A percentile compares a stretch with the other conserved stretches of the same genome.
Evolutionary conservation across 2,797 vertebrate genomes (phyloP).

Genomic region (Aeoliscus strigatus): DNA sequence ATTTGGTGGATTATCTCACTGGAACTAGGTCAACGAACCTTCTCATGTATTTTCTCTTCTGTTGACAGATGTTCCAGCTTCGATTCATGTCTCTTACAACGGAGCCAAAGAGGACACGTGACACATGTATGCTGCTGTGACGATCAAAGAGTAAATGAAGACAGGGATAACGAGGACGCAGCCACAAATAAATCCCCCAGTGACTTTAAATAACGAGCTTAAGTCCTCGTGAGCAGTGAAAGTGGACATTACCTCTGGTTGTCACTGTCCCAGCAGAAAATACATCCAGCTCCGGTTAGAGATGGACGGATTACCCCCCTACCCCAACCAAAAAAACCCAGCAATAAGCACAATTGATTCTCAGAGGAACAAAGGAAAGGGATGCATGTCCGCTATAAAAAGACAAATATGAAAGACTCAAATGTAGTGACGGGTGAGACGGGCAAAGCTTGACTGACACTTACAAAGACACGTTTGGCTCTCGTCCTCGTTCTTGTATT

Average conservation of each 20-base stretch:
- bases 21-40: too few species aligned
- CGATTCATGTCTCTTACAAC: too few species aligned
- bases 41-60: too few species aligned
- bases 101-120: background rate
- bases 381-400: conserved; percentile 30
- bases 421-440: conserved; percentile 40
- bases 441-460: conserved; percentile 67
- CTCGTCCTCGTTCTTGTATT: conserved; percentile 38
- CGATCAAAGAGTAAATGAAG: conserved; percentile 55
- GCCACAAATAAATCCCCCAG: conserved; percentile 54
- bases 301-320: conserved; percentile 58
- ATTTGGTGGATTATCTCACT: too few species aligned
- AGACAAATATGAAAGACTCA: conserved; percentile 29
- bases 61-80: too few species aligned
- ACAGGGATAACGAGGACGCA: conserved; percentile 53
- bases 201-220: conserved; percentile 72
- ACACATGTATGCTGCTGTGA: conserved; percentile 16
- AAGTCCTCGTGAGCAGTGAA: conserved; percentile 45
- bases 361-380: conserved; percentile 31
- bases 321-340: conserved; percentile 48
- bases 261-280: conserved; percentile 32
- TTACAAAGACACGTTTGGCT: conserved; percentile 48
- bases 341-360: conserved; percentile 38
- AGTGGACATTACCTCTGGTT: conserved; percentile 55
- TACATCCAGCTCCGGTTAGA: conserved; percentile 26